Percentiles rank a stretch among this genome's conserved stretches.
These are phyloP conservation scores for Corynorhinus townsendii DNA, from an alignment of 2,113 vertebrate species.

Conservation along the genomic window DNA sequence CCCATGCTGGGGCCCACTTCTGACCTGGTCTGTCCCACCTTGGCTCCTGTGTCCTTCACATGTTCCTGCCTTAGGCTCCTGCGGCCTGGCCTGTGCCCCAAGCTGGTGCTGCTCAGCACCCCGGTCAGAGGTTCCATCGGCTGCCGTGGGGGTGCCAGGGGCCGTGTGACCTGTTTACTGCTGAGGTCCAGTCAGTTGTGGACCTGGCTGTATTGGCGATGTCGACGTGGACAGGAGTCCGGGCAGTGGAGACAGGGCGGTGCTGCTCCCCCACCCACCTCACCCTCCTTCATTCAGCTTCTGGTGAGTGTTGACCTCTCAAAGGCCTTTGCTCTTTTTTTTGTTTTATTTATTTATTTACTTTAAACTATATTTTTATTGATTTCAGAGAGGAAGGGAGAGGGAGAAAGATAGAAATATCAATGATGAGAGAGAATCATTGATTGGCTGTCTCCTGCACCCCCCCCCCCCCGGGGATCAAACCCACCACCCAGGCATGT, in stretches of 20 bases:
- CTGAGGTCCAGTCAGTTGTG: background rate
- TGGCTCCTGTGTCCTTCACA: background rate
- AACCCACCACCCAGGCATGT: no score
- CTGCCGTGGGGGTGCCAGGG: background rate
- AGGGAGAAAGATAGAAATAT: no score
- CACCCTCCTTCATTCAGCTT: background rate
- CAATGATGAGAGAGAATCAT: no score
- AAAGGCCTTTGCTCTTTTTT: background rate
- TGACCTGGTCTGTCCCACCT: background rate
- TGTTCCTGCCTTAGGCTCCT: background rate
- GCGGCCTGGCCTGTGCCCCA: background rate
- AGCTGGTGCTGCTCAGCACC: background rate
- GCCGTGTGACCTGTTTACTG: background rate
- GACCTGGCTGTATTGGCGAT: background rate
- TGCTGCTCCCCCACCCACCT: background rate
- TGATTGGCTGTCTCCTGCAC: no score
- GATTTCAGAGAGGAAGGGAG: no score
- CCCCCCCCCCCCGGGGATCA: no score
- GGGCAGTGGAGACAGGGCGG: rapidly evolving
- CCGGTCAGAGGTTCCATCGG: background rate
- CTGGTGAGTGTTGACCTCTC: background rate
- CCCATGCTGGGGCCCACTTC: background rate
- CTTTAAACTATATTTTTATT: no score
- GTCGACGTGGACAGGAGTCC: rapidly evolving
- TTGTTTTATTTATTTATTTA: no score